Conservation (phyloP, 2,113 vertebrate species). For the Poeciliopsis retropinna region DNA sequence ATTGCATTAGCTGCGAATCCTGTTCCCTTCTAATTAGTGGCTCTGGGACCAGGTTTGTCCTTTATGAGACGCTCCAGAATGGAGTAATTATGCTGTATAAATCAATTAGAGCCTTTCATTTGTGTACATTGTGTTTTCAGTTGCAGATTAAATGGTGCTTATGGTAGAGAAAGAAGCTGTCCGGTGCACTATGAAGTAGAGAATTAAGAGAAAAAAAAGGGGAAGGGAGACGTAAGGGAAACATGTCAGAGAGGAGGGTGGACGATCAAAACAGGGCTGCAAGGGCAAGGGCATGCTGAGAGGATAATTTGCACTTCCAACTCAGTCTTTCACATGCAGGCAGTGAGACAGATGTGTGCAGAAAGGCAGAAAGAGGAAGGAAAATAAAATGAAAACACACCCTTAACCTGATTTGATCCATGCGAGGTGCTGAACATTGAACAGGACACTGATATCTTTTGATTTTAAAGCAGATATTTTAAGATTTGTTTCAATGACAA, state of each 20-base stretch:
- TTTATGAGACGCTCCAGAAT: conserved; percentile 67
- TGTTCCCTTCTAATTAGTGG: conserved; percentile 74
- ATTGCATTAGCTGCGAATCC: conserved; percentile 74
- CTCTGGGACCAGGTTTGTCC: conserved; percentile 71
- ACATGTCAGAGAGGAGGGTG: conserved; percentile 30
- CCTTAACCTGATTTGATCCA: not conserved
- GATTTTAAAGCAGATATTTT: not conserved
- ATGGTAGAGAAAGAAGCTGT: conserved; percentile 63
- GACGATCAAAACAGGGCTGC: conserved; percentile 59
- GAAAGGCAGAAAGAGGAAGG: conserved; percentile 74
- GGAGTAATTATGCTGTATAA: conserved; percentile 73
- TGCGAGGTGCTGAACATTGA: conserved; percentile 2
- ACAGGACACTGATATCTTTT: not conserved
- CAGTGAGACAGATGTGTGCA: conserved; percentile 77
- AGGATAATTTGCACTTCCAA: conserved; percentile 72
- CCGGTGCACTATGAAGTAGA: conserved; percentile 60
- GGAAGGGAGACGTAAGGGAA: conserved; percentile 28
- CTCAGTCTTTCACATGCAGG: conserved; percentile 53
- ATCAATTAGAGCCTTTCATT: conserved; percentile 70
- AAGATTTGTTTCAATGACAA: not conserved
- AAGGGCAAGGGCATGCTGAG: conserved; percentile 70
- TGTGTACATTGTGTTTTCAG: conserved; percentile 69
- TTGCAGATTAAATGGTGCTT: conserved; percentile 71
- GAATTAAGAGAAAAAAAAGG: conserved; percentile 47
- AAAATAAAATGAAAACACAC: not conserved